These are phyloP conservation scores for Lepus europaeus DNA, from an alignment of 2,113 vertebrate genomes.

Conservation along the genomic window DNA sequence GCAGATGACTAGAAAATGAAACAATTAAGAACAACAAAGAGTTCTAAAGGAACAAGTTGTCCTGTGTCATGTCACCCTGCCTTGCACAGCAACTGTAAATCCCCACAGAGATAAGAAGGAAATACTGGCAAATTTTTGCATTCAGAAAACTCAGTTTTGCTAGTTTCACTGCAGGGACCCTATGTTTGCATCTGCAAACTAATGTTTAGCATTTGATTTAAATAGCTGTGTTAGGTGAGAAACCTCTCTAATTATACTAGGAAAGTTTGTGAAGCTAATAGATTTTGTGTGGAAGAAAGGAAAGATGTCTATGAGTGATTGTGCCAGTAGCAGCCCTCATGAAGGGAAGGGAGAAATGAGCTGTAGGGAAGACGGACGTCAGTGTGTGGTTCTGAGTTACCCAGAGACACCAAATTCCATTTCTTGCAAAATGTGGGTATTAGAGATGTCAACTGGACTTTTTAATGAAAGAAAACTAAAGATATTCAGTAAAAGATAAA, in stretches of 20 bases:
- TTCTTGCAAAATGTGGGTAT: not conserved
- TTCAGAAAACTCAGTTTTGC: not conserved
- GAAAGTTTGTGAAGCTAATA: not conserved
- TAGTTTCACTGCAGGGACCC: not conserved
- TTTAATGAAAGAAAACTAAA: not conserved
- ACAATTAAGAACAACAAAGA: not conserved
- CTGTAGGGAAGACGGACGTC: not conserved
- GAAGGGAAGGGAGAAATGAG: not conserved
- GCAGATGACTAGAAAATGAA: conserved; percentile 51
- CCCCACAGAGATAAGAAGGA: not conserved
- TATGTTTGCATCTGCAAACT: not conserved
- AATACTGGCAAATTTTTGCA: not conserved
- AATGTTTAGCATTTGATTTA: not conserved
- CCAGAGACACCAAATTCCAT: not conserved
- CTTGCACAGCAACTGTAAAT: not conserved
- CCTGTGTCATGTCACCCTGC: not conserved
- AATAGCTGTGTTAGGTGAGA: not conserved
- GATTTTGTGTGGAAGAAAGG: not conserved
- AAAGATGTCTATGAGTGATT: not conserved
- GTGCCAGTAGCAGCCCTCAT: not conserved
- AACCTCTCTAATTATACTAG: not conserved
- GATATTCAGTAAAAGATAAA: not conserved
- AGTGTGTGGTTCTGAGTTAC: not conserved
- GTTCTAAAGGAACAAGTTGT: not conserved
- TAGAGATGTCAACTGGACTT: not conserved